phyloP scores from a whole-genome alignment of 2,797 vertebrate genomes.

The Yasuhikotakia modesta region DNA sequence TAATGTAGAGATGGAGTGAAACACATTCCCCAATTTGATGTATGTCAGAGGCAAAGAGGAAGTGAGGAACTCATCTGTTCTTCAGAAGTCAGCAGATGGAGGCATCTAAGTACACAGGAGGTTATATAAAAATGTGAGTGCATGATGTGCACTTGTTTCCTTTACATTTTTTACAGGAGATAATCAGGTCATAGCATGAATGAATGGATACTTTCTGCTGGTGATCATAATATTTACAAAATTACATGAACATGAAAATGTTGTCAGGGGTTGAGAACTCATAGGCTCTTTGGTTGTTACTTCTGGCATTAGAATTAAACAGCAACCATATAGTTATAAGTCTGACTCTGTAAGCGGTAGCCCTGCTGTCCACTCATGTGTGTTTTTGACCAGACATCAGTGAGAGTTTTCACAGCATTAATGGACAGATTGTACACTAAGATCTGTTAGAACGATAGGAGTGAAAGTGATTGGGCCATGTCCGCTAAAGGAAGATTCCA shows the following conservation, averaged over 20 bases:
- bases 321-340: no score
- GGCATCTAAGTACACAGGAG: no score
- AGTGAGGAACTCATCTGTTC: no score
- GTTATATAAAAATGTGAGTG: no score
- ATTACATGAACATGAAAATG: background rate
- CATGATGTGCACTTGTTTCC: no score
- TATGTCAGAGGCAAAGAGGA: no score
- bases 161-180: background rate
- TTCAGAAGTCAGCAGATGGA: no score
- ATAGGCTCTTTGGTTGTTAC: no score
- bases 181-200: background rate
- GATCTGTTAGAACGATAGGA: constrained; percentile 82
- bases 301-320: no score
- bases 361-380: constrained; percentile 60
- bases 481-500: constrained; percentile 81
- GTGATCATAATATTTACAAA: background rate
- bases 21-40: no score
- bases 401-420: constrained; percentile 81
- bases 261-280: background rate
- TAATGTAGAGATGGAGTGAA: no score
- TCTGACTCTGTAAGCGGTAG: no score
- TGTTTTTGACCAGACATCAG: constrained; percentile 69
- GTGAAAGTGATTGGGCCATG: constrained; percentile 83
- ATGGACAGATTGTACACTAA: constrained; percentile 83
- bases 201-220: background rate